A percentile compares a stretch with the other conserved stretches of the same genome.
Evolutionary conservation across 2,797 vertebrate species (phyloP).

Genomic region (Sorex maritimensis): DNA sequence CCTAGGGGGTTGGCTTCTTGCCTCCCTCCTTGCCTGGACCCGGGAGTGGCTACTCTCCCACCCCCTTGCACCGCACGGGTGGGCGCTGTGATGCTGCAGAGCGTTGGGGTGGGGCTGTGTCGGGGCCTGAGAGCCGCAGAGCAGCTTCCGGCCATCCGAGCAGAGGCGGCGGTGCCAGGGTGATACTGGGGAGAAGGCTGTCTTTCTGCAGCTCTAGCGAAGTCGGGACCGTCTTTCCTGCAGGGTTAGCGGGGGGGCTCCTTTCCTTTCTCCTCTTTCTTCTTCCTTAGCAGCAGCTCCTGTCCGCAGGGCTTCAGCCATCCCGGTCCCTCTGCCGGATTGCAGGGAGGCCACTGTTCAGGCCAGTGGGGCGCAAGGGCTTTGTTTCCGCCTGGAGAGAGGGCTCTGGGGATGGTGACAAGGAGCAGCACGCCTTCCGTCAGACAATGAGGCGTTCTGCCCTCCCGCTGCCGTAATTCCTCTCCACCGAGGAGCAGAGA

Average conservation of each 20-base stretch:
- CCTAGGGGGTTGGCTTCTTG: slow-evolving; percentile 44
- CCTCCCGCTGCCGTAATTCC: slow-evolving; percentile 43
- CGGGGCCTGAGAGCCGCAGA: not conserved
- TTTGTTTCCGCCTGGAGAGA: slow-evolving; percentile 71
- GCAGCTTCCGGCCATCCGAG: not conserved
- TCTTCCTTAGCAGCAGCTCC: slow-evolving; percentile 33
- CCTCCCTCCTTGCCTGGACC: not conserved
- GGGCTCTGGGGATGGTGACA: slow-evolving; percentile 67
- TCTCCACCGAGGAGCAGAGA: not conserved
- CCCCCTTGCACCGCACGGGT: not conserved
- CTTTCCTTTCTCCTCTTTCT: slow-evolving; percentile 52
- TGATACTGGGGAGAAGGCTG: slow-evolving; percentile 36
- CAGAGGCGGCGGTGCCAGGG: not conserved
- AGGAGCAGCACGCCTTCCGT: slow-evolving; percentile 26
- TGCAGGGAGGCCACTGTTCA: slow-evolving; percentile 31
- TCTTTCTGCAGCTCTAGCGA: slow-evolving; percentile 12
- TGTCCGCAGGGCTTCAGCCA: not conserved
- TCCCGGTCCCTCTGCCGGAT: not conserved
- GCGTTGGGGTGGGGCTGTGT: not conserved
- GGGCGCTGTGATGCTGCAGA: not conserved
- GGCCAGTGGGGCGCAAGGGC: slow-evolving; percentile 46
- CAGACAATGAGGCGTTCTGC: slow-evolving; percentile 72
- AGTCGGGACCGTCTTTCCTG: not conserved
- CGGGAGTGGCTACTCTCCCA: not conserved
- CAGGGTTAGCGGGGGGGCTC: not conserved